Conservation (phyloP, 2,797 vertebrate genomes). For the Varecia variegata region DNA sequence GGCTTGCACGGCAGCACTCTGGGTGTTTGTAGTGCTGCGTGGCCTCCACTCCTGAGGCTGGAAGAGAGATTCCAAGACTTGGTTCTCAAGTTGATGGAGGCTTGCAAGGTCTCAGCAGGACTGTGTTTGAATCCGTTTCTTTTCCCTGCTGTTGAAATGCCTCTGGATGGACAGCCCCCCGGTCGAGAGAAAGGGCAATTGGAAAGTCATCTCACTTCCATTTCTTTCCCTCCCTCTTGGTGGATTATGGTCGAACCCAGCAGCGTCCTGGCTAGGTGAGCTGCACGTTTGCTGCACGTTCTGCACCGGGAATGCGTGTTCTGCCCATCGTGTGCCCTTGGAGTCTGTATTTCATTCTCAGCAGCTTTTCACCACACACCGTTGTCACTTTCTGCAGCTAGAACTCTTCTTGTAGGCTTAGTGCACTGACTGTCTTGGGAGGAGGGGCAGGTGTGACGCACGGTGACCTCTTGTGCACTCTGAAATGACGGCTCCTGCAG, state of each 20-base stretch:
- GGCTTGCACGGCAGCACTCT: not conserved
- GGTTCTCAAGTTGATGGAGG: not conserved
- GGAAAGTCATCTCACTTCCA: slow-evolving; percentile 82
- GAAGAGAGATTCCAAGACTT: not conserved
- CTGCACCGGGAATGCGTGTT: slow-evolving; percentile 87
- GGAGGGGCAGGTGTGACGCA: slow-evolving; percentile 71
- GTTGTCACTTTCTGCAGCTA: slow-evolving; percentile 84
- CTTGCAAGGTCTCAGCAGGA: not conserved
- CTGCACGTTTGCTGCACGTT: slow-evolving; percentile 89
- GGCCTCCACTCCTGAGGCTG: not conserved
- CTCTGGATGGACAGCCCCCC: slow-evolving; percentile 63
- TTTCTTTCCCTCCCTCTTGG: slow-evolving; percentile 83
- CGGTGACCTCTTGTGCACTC: slow-evolving; percentile 69
- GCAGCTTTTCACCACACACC: slow-evolving; percentile 87
- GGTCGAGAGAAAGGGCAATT: slow-evolving; percentile 34
- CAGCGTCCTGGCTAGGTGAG: slow-evolving; percentile 86
- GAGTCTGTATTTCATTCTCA: slow-evolving; percentile 71
- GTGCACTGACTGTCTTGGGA: slow-evolving; percentile 75
- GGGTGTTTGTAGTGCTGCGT: not conserved
- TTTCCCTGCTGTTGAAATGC: not conserved
- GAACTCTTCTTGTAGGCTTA: slow-evolving; percentile 76
- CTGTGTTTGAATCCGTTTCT: not conserved
- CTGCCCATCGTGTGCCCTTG: slow-evolving; percentile 84
- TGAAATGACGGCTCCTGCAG: slow-evolving; percentile 31
- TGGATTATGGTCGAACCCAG: slow-evolving; percentile 85